phyloP scores from a whole-genome alignment of 2,888 invertebrate genomes.

The Cenopis cana region DNA sequence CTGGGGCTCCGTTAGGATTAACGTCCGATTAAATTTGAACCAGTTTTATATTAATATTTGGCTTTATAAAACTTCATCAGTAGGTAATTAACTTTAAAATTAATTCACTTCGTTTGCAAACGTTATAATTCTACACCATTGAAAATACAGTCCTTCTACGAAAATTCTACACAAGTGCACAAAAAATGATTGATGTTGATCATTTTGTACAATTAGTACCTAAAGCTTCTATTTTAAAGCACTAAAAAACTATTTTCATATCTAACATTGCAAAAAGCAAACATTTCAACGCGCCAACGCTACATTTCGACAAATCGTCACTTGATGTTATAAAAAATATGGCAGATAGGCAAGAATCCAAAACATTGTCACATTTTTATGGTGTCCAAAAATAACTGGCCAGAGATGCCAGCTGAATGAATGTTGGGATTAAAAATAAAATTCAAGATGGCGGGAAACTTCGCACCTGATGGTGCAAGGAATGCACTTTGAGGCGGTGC shows the following conservation, averaged over 20 bases:
- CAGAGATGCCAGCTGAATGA: conserved; percentile 41
- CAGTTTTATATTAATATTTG: too few species aligned
- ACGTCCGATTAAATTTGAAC: background rate
- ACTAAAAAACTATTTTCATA: background rate
- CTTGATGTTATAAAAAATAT: conserved; percentile 39
- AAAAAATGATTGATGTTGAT: too few species aligned
- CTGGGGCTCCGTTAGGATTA: background rate
- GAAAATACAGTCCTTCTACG: background rate
- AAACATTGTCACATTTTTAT: conserved; percentile 45
- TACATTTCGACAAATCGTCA: conserved; percentile 43
- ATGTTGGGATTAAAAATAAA: conserved; percentile 45
- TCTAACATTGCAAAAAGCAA: background rate
- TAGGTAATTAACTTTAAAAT: too few species aligned
- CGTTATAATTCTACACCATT: too few species aligned
- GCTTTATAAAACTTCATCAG: too few species aligned
- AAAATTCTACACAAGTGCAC: background rate
- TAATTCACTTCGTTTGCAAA: too few species aligned
- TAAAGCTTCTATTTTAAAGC: background rate
- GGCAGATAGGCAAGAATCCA: conserved; percentile 44
- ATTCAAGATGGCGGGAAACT: conserved; percentile 38
- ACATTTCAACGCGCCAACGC: conserved; percentile 11
- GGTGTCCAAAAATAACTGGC: conserved; percentile 35
- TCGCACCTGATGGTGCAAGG: conserved; percentile 42
- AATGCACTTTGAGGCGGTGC: conserved; percentile 46
- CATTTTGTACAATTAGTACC: background rate